phyloP scores from a whole-genome alignment of 2,888 invertebrate genomes.

The Aphidoletes aphidimyza region DNA sequence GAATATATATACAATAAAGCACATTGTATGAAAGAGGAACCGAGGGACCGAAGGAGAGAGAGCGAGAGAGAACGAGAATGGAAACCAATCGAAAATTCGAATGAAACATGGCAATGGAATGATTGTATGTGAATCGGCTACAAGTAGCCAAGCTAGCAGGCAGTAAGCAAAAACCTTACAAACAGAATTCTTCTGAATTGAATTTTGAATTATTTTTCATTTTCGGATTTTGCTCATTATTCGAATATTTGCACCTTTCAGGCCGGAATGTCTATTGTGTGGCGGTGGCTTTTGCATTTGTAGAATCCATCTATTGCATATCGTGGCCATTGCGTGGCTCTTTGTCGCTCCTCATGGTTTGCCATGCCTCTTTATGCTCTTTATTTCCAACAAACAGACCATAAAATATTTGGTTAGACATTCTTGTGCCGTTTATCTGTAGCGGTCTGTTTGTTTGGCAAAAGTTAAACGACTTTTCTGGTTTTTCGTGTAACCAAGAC shows the following conservation, averaged over 20 bases:
- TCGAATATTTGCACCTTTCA: constrained; percentile 43
- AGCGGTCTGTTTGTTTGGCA: constrained; percentile 46
- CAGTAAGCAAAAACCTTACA: too few relatives aligned
- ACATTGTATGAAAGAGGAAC: background rate
- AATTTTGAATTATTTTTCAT: constrained; percentile 1
- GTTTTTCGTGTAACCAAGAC: constrained; percentile 43
- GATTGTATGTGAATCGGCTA: too few relatives aligned
- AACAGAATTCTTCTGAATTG: background rate
- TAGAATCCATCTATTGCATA: too few relatives aligned
- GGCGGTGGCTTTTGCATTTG: too few relatives aligned
- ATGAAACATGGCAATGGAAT: too few relatives aligned
- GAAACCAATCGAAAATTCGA: too few relatives aligned
- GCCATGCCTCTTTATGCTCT: background rate
- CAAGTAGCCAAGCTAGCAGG: too few relatives aligned
- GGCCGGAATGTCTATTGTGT: constrained; percentile 2
- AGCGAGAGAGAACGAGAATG: too few relatives aligned
- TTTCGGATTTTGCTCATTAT: constrained; percentile 3
- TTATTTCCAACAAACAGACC: constrained; percentile 14
- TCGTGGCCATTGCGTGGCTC: background rate
- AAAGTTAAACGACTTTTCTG: constrained; percentile 48
- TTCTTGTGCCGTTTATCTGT: constrained; percentile 29
- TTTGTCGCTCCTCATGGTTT: background rate
- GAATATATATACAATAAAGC: background rate
- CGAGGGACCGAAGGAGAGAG: too few relatives aligned
- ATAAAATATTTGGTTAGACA: constrained; percentile 43